Evolutionary conservation across 2,888 invertebrate species (phyloP), one percentile per base, ranked within the genome.

Genomic region (Plemyria rubiginata): DNA sequence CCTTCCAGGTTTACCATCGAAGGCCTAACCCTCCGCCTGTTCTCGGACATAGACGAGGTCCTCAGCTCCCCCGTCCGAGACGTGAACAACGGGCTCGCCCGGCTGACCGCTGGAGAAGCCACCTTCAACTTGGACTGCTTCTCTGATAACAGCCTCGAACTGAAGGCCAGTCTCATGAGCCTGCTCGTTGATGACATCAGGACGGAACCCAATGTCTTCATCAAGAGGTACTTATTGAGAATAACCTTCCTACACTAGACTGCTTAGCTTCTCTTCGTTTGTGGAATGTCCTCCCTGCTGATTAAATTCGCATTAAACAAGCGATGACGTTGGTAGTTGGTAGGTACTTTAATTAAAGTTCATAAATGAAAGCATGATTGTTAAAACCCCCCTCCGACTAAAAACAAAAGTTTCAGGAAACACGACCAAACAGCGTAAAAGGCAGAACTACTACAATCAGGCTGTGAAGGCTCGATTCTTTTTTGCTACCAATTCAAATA

Each of bases 51-150:
- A 70, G 96, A 96, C 60, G 96, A 96, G 82, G 93, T 96, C 0
- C 83, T 96, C 7, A 96, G 95, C 77, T 96, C 96, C 0, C 96
- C 96, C 0, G 95, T 96, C 0, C 90, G 96, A 4, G 96, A 96
- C 76, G 75, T 95, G 68, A 95, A 94, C 80, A 95, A 95, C 66
- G 96, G 96, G 0, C 84, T 96, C 4, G 96, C 96, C 7, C 94
- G 94, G 77, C 85, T 96, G 54, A 94, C 95, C 11, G 94, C 96
- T 11, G 95, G 95, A 0, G 96, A 97, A 80, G 90, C 95, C 0
- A 93, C 93, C 15, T 76, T 95, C 0, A 94, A 94, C 5, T 86
- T 95, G 61, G 95, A 96, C 53, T 92, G 94, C 63, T 95, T 94
- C 73, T 95, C 95, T 4, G 96, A 97, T 76, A 92, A 93, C 49